Base-by-base conservation (phyloP, 2,888 invertebrate species). In the Hololepta plana region DNA sequence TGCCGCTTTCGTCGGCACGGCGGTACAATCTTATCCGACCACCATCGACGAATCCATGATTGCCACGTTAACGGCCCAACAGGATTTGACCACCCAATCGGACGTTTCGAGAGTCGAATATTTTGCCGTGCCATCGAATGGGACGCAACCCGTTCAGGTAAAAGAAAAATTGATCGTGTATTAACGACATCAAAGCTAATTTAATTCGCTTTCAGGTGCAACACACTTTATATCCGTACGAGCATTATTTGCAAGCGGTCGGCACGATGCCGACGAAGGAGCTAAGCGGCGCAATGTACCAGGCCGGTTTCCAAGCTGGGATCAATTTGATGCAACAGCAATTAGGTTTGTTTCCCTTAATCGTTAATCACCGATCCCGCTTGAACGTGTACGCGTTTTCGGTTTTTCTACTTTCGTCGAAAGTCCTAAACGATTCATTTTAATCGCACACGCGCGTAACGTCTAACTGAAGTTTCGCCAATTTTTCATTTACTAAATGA, bases 41-140 rank as follows among this genome's bases (percentile, higher is more conserved):
- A 41, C 51, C 20, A 39, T 55, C 24, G 56, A 57, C 32, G 56
- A 55, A 30, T 49, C 50, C 10, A 49, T 57, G 45, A 47, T 53
- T 24, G 53, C 54, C 4, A 47, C 52, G 15, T 38, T 54, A 32
- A 30, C 55, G 43, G 38, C 51, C 43, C 37, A 47, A 20, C 50
- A 53, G 33, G 50, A 49, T 23, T 31, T 47, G 6, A 37, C 42
- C 17, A 29, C 41, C 23, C 49, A 47, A 31, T 40, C 47, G 3
- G 57, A 57, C 36, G 41, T 53, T 19, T 49, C 53, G 9, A 42
- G 55, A 26, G 53, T 57, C n/a, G 59, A 59, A 34, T 59, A 57
- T 35, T 57, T 56, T 36, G 50, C 55, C n/a, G 56, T 57, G 26
- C 55, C 57, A 7, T 43, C 52, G 6, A 41, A 42, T 27, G 46